Percentiles rank a stretch among this genome's conserved stretches.
Evolutionary conservation across 2,113 vertebrate species (phyloP).

Genomic region (Natator depressus): DNA sequence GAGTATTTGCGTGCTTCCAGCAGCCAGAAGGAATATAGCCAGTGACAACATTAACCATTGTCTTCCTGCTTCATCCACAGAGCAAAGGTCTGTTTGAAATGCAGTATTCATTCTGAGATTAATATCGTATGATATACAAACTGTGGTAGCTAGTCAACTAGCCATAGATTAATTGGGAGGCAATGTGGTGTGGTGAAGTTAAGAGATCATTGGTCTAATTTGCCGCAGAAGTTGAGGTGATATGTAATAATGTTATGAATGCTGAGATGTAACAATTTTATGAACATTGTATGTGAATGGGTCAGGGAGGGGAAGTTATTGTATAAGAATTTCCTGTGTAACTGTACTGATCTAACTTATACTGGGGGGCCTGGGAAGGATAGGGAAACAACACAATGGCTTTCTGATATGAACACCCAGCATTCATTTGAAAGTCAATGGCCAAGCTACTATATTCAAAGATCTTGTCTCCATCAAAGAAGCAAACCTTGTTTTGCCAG

Average conservation of each 20-base stretch:
- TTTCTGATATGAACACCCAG: neutral
- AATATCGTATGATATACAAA: neutral
- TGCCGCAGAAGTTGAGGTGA: neutral
- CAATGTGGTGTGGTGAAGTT: neutral
- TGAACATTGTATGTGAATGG: fast-evolving
- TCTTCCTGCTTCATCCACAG: neutral
- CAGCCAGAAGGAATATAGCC: neutral
- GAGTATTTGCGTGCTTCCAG: constrained; percentile 18
- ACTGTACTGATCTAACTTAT: neutral
- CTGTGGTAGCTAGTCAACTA: fast-evolving
- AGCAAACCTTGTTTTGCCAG: neutral
- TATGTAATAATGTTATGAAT: neutral
- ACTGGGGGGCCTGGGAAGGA: neutral
- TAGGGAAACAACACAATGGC: neutral
- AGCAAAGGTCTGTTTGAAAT: neutral
- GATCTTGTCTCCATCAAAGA: neutral
- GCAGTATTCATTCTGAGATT: fast-evolving
- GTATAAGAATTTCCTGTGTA: neutral
- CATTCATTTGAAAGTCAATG: neutral
- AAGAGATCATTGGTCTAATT: neutral
- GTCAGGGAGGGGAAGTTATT: neutral
- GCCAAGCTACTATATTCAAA: neutral
- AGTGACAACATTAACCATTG: neutral
- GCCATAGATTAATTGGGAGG: neutral
- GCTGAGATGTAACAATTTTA: neutral